Evolutionary conservation across 2,113 vertebrate genomes (phyloP).

Genomic region (Lampris megalopsis): DNA sequence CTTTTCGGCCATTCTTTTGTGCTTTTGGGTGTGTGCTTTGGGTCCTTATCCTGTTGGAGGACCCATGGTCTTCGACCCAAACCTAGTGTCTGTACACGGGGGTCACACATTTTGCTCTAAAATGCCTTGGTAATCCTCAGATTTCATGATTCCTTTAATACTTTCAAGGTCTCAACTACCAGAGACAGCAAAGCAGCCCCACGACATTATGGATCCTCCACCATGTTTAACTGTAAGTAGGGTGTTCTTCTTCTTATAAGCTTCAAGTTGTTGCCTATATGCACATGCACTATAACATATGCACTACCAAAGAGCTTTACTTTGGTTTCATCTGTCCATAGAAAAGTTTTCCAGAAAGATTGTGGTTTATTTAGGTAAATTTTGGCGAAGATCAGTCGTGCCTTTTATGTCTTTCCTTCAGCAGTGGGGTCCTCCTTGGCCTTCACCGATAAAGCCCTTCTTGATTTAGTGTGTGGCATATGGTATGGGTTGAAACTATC

Average conservation of each 20-base stretch:
- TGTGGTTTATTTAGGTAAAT: background rate
- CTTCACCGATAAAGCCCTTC: conserved; percentile 21
- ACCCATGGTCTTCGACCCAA: no score
- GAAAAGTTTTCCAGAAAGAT: conserved; percentile 1
- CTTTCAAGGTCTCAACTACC: background rate
- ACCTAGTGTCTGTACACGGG: no score
- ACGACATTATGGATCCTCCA: no score
- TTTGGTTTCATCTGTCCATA: no score
- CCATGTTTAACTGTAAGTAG: no score
- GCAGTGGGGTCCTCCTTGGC: no score
- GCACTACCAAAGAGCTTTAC: conserved; percentile 9
- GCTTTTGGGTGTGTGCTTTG: background rate
- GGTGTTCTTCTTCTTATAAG: background rate
- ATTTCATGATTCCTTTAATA: conserved; percentile 6
- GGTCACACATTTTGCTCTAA: background rate
- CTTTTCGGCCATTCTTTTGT: background rate
- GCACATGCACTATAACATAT: no score
- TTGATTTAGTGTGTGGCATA: conserved; percentile 19
- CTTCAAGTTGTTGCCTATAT: no score
- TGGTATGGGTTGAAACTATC: conserved; percentile 23
- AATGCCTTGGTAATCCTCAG: no score
- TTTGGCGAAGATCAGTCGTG: background rate
- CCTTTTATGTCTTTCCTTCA: no score
- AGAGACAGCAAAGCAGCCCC: no score
- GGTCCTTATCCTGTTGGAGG: no score